Evolutionary conservation across 2,888 invertebrate species (phyloP).

Genomic region (Limnephilus marmoratus): DNA sequence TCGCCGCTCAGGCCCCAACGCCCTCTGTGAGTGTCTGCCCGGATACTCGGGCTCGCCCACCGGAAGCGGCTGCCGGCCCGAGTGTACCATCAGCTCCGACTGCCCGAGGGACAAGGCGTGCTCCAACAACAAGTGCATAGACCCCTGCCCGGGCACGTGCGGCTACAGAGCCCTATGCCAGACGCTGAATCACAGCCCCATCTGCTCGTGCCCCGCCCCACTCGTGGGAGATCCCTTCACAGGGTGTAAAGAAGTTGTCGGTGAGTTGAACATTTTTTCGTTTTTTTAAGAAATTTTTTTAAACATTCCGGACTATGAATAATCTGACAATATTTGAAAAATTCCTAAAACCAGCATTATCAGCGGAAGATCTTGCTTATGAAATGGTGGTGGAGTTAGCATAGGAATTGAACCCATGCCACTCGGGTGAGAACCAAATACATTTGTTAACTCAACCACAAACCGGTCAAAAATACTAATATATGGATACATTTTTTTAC

Average conservation of each 20-base stretch:
- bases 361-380: too few species aligned
- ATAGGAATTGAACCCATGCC: too few species aligned
- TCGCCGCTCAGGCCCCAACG: conserved; percentile 77
- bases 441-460: too few species aligned
- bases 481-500: too few species aligned
- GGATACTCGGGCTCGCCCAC: conserved; percentile 87
- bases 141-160: conserved; percentile 89
- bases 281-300: background rate
- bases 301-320: too few species aligned
- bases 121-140: conserved; percentile 85
- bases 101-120: conserved; percentile 87
- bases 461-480: too few species aligned
- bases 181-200: conserved; percentile 77
- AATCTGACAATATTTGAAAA: too few species aligned
- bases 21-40: conserved; percentile 85
- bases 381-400: too few species aligned
- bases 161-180: conserved; percentile 87
- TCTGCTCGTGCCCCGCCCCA: conserved; percentile 86
- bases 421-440: too few species aligned
- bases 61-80: conserved; percentile 87
- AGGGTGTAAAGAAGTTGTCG: conserved; percentile 77
- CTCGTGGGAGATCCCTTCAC: conserved; percentile 89
- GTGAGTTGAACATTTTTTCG: conserved; percentile 59
- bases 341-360: too few species aligned
- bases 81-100: conserved; percentile 89